A percentile compares a stretch with the other conserved stretches of the same genome.
phyloP scores from a whole-genome alignment of 2,113 vertebrate species.

The Seriola quinqueradiata region DNA sequence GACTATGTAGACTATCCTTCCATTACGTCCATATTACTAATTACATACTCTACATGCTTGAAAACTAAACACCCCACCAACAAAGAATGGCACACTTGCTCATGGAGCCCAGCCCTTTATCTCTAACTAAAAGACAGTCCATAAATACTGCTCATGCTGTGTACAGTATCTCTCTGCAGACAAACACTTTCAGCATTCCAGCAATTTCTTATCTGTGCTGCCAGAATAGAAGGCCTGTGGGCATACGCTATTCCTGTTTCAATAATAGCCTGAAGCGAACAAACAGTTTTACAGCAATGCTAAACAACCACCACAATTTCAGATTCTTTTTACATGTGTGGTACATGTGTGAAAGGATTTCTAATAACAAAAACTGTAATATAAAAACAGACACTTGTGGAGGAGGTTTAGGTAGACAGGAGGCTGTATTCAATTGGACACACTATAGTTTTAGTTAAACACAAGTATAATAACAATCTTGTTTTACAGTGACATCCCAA shows the following conservation, averaged over 20 bases:
- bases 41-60: constrained; percentile 14
- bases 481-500: constrained; percentile 4
- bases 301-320: background rate
- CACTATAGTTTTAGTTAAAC: background rate
- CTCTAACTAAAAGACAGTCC: constrained; percentile 56
- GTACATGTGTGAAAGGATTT: background rate
- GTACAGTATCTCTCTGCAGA: constrained; percentile 63
- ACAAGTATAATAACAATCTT: background rate
- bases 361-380: background rate
- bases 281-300: constrained; percentile 12
- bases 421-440: background rate
- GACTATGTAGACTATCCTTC: constrained; percentile 33
- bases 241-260: constrained; percentile 50
- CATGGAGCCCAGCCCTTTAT: constrained; percentile 47
- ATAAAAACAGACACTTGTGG: background rate
- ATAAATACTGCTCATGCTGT: constrained; percentile 65
- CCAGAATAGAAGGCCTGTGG: constrained; percentile 58
- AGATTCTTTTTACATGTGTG: background rate
- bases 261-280: constrained; percentile 30
- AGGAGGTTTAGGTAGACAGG: background rate
- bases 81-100: constrained; percentile 49
- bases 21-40: constrained; percentile 16
- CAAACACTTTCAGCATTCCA: constrained; percentile 74
- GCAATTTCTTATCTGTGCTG: constrained; percentile 72
- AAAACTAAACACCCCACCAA: constrained; percentile 46